Evolutionary conservation across 2,888 invertebrate genomes (phyloP), one percentile per base, ranked within the genome.

Genomic region (Zhuqinia jingwanae): DNA sequence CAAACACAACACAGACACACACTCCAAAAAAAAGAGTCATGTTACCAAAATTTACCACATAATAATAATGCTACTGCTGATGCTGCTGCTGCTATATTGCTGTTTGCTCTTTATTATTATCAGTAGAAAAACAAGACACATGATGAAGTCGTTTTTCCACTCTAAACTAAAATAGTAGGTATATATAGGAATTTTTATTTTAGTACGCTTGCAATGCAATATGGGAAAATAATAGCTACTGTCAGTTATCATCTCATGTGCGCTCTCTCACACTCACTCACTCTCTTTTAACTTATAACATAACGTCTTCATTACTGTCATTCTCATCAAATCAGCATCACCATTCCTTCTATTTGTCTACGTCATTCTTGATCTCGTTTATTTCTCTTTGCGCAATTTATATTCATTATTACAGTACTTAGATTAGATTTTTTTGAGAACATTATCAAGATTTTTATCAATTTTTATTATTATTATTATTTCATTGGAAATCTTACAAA

Each of bases 281-380:
- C 8, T 63, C n/a, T n/a, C n/a, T n/a, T n/a, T n/a, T n/a, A n/a
- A n/a, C n/a, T n/a, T n/a, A n/a, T n/a, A n/a, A n/a, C n/a, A 22
- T 63, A 63, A 63, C 63, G 63, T 63, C 63, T 63, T 63, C 63
- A 63, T 63, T 63, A 63, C 30, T 63, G 63, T 63, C 58, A 58
- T 58, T 2, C 13, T 50, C 50, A 58, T 58, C 58, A 58, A 58
- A 20, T 58, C 20, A 58, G 20, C 20, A 20, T n/a, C 17, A 25
- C 20, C 58, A 58, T 22, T 58, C 22, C 20, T 50, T n/a, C 50
- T 10, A 8, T 11, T 50, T n/a, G 50, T 50, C 50, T 11, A 15
- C 50, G 13, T 50, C n/a, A 50, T n/a, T 50, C n/a, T 50, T 50
- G 36, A 36, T 36, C 56, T 20, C 11, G 22, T 56, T 20, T 56